These are phyloP conservation scores for Muscicapa adusta DNA, from an alignment of 2,113 vertebrate species.

Conservation along the genomic window DNA sequence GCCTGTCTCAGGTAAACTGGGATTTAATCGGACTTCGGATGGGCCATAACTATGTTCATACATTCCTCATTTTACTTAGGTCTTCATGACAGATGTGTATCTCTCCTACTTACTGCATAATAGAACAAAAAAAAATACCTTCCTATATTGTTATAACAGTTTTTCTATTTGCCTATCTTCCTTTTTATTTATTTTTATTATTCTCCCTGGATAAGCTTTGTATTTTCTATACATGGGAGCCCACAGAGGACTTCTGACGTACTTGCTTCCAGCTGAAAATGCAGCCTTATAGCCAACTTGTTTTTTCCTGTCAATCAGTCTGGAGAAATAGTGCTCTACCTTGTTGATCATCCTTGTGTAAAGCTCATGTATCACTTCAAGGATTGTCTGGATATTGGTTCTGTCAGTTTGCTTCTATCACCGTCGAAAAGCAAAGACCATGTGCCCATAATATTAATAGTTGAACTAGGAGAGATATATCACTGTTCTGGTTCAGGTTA, in stretches of 20 bases:
- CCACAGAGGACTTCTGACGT: neutral
- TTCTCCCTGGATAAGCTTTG: neutral
- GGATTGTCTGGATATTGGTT: constrained; percentile 36
- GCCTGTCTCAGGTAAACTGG: neutral
- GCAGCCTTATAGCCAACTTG: neutral
- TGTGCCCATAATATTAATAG: constrained; percentile 4
- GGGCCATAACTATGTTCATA: neutral
- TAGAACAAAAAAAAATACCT: neutral
- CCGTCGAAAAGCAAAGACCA: neutral
- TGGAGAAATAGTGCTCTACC: neutral
- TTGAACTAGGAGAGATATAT: neutral
- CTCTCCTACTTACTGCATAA: neutral
- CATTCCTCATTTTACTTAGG: neutral
- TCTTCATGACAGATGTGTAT: neutral
- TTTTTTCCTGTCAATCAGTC: constrained; percentile 5
- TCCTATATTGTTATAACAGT: neutral
- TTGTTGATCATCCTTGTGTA: constrained; percentile 45
- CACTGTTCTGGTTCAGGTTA: neutral
- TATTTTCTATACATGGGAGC: neutral
- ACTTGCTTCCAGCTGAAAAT: neutral
- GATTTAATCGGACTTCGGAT: neutral
- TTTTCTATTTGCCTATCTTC: neutral
- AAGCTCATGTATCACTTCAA: constrained; percentile 42
- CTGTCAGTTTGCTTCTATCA: constrained; percentile 37
- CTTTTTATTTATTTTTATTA: neutral